Conservation (phyloP, 2,888 invertebrate genomes). For the Laspeyria flexula region DNA sequence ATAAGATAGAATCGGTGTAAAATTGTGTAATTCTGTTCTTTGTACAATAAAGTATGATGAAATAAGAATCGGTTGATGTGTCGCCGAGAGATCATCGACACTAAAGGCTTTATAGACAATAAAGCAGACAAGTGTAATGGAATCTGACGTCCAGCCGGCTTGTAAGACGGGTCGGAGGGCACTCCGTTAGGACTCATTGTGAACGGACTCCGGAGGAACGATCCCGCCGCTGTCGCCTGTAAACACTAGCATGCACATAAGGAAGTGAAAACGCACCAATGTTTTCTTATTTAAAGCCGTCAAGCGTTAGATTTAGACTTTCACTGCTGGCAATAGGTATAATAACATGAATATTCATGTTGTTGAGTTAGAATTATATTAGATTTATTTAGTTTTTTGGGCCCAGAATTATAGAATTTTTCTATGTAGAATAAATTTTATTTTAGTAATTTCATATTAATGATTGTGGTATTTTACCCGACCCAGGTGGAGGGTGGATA, state of each 20-base stretch:
- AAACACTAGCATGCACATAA: constrained; percentile 34
- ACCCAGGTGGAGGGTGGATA: too few relatives aligned
- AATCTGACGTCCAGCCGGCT: constrained; percentile 63
- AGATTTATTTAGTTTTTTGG: too few relatives aligned
- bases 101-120: constrained; percentile 78
- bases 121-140: constrained; percentile 76
- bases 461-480: too few relatives aligned
- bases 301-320: neutral
- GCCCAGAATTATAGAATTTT: too few relatives aligned
- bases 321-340: neutral
- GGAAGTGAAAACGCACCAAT: constrained; percentile 25
- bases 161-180: constrained; percentile 65
- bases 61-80: constrained; percentile 52
- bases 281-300: constrained; percentile 6
- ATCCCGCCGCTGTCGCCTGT: constrained; percentile 24
- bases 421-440: too few relatives aligned
- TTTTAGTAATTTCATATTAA: too few relatives aligned
- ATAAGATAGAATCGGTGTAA: constrained; percentile 52
- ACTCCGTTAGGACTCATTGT: constrained; percentile 52
- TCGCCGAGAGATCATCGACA: constrained; percentile 64
- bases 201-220: constrained; percentile 31
- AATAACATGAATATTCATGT: neutral
- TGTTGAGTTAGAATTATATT: too few relatives aligned
- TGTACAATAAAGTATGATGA: constrained; percentile 49
- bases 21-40: constrained; percentile 52